phyloP scores from a whole-genome alignment of 2,888 invertebrate species.

The Caenorhabditis imperialis region DNA sequence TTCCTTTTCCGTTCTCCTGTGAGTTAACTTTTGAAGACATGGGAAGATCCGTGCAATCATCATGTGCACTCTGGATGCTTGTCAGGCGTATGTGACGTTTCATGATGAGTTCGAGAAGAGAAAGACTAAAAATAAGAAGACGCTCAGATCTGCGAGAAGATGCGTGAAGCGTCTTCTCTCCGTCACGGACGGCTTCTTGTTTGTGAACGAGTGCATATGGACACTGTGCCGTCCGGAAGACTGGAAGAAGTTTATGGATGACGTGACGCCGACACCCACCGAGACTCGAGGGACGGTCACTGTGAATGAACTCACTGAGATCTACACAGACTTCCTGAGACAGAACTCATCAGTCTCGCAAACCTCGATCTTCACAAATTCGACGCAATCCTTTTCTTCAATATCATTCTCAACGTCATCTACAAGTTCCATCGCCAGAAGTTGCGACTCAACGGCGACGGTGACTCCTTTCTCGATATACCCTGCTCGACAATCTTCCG shows the following conservation, averaged over 20 bases:
- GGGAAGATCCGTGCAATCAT: conserved; percentile 16
- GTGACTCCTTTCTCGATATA: conserved; percentile 32
- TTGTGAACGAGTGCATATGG: conserved; percentile 16
- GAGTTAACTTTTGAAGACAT: conserved; percentile 13
- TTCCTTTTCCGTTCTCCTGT: not conserved
- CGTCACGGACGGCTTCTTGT: conserved; percentile 17
- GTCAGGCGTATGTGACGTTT: conserved; percentile 41
- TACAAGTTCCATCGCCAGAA: conserved; percentile 12
- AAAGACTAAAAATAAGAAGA: not conserved
- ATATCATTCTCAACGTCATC: conserved; percentile 7
- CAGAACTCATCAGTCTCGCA: conserved; percentile 31
- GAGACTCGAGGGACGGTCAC: not conserved
- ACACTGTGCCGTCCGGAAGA: conserved; percentile 22
- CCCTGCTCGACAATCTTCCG: conserved; percentile 22
- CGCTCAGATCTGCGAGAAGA: conserved; percentile 1
- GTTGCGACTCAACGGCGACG: conserved; percentile 28
- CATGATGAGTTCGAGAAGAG: not conserved
- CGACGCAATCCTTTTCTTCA: conserved; percentile 18
- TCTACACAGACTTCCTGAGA: conserved; percentile 20
- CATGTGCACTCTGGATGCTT: conserved; percentile 32
- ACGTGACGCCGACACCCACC: not conserved
- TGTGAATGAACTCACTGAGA: conserved; percentile 22
- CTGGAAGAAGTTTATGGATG: conserved; percentile 19
- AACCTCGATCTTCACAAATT: conserved; percentile 15
- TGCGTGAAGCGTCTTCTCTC: conserved; percentile 8